These are phyloP conservation scores for Drosophila imparisetae DNA, from an alignment of 2,888 invertebrate genomes.

Conservation along the genomic window DNA sequence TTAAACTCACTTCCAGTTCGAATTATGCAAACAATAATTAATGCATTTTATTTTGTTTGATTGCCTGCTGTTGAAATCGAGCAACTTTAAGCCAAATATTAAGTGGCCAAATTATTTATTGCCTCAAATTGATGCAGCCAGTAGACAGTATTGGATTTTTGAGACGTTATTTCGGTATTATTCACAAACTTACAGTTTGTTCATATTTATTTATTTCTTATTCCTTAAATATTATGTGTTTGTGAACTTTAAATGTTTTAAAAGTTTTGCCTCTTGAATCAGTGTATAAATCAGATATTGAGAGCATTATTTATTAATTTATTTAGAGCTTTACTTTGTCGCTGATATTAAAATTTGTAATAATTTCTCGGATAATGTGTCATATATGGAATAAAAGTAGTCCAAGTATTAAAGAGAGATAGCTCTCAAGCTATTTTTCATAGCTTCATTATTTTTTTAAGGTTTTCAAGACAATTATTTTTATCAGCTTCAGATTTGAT, in stretches of 20 bases:
- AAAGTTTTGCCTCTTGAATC: neutral
- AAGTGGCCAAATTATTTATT: neutral
- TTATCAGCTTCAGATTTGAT: neutral
- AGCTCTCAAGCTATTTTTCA: neutral
- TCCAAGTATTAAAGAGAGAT: neutral
- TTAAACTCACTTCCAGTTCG: slow-evolving; percentile 69
- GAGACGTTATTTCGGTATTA: neutral
- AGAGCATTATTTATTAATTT: neutral
- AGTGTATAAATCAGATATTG: neutral
- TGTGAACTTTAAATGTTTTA: neutral
- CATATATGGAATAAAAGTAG: neutral
- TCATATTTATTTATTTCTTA: neutral
- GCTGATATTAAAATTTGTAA: neutral
- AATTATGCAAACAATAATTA: slow-evolving; percentile 35
- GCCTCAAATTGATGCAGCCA: neutral
- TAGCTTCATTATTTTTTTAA: neutral
- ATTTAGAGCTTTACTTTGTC: neutral
- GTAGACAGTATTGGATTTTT: neutral
- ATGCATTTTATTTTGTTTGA: neutral
- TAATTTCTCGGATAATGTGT: neutral
- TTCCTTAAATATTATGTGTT: neutral
- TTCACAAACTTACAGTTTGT: neutral
- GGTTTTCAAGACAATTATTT: neutral
- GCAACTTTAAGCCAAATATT: neutral
- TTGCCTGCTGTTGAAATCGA: neutral